Percentiles rank a stretch among this genome's conserved stretches.
phyloP scores from a whole-genome alignment of 2,797 vertebrate species.

The Buceros bicornis region DNA sequence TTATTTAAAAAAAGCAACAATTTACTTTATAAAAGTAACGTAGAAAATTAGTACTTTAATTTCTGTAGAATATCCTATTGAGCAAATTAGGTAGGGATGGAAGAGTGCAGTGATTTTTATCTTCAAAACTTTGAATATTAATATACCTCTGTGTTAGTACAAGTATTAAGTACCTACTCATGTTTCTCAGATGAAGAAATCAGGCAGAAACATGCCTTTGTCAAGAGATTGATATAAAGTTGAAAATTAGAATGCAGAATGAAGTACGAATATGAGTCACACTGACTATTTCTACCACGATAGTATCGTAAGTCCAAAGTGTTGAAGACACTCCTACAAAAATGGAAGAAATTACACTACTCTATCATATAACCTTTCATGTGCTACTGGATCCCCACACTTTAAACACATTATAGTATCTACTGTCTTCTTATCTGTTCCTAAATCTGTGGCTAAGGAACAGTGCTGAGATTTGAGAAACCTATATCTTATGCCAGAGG shows the following conservation, averaged over 20 bases:
- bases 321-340: neutral
- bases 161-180: neutral
- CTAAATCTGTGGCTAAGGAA: neutral
- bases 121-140: neutral
- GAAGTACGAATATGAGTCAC: neutral
- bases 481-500: neutral
- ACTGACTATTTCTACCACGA: neutral
- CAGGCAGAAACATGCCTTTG: neutral
- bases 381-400: neutral
- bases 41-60: neutral
- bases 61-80: neutral
- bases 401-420: neutral
- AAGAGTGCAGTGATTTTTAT: neutral
- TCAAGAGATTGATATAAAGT: neutral
- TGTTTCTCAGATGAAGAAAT: neutral
- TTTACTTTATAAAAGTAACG: neutral
- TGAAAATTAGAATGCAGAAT: neutral
- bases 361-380: neutral
- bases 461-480: neutral
- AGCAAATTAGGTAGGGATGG: neutral
- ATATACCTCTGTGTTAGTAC: neutral
- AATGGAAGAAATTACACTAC: neutral
- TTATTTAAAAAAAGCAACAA: constrained; percentile 7
- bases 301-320: neutral
- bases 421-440: neutral